These are phyloP conservation scores for Rhinoderma darwinii DNA, from an alignment of 2,113 vertebrate species.

Conservation along the genomic window DNA sequence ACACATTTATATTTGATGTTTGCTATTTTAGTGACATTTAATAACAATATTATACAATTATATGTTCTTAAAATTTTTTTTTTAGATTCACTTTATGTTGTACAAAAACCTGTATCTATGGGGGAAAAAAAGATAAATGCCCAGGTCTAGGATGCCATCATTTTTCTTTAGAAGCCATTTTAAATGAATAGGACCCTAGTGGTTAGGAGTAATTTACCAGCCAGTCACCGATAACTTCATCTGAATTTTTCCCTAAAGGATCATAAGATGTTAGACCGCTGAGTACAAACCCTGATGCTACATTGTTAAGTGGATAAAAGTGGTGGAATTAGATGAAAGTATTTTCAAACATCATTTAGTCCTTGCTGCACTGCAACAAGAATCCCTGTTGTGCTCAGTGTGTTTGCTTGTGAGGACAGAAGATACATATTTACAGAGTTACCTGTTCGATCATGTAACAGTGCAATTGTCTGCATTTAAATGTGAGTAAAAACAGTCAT, in stretches of 20 bases:
- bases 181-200: constrained; percentile 71
- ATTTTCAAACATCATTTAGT: constrained; percentile 79
- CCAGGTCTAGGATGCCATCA: constrained; percentile 57
- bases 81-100: constrained; percentile 61
- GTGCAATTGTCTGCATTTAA: constrained; percentile 57
- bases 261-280: constrained; percentile 67
- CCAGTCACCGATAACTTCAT: constrained; percentile 68
- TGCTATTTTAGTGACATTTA: neutral
- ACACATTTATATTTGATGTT: constrained; percentile 38
- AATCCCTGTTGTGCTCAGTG: constrained; percentile 71
- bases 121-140: constrained; percentile 57
- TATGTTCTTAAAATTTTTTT: constrained; percentile 51
- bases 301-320: constrained; percentile 80
- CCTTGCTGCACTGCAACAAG: constrained; percentile 70
- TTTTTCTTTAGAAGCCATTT: constrained; percentile 73
- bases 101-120: constrained; percentile 51
- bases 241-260: constrained; percentile 71
- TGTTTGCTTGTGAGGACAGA: constrained; percentile 61
- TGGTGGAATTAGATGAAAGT: constrained; percentile 77
- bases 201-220: constrained; percentile 65
- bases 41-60: constrained; percentile 54
- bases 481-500: constrained; percentile 44
- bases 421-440: constrained; percentile 62
- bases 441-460: constrained; percentile 61
- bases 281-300: constrained; percentile 66